Evolutionary conservation across 1,140 invertebrate species (phyloP).

Genomic region (Trialeurodes vaporariorum): DNA sequence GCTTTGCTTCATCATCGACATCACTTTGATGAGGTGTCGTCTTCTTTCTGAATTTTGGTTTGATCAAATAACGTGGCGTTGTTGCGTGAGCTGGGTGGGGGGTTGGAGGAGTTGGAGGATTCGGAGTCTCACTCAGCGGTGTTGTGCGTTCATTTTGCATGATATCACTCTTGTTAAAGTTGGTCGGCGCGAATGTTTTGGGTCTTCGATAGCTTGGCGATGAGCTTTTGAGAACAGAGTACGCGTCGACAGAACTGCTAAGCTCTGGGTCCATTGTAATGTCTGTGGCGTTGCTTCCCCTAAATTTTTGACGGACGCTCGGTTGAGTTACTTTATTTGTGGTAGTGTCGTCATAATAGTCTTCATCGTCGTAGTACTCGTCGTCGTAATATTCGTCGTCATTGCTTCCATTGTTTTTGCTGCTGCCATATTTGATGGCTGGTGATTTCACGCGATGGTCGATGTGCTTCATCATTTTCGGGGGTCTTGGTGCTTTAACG

Average conservation of each 20-base stretch:
- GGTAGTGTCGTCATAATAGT: neutral
- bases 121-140: neutral
- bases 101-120: neutral
- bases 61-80: neutral
- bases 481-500: conserved; percentile 14
- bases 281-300: too few relatives aligned
- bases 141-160: too few relatives aligned
- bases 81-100: neutral
- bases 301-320: neutral
- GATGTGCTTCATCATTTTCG: conserved; percentile 12
- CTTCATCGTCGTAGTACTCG: conserved; percentile 2
- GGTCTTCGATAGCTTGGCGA: neutral
- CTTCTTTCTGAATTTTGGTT: neutral
- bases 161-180: too few relatives aligned
- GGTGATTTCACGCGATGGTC: neutral
- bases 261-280: neutral
- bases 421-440: neutral
- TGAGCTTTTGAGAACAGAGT: neutral
- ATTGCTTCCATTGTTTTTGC: conserved; percentile 9
- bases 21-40: neutral
- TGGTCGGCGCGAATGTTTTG: neutral
- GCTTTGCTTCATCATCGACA: neutral
- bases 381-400: conserved; percentile 11
- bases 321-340: neutral
- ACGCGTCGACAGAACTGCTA: neutral